Percentiles rank a stretch among this genome's conserved stretches.
These are phyloP conservation scores for Ostrea edulis DNA, from an alignment of 1,140 invertebrate species.

Conservation along the genomic window DNA sequence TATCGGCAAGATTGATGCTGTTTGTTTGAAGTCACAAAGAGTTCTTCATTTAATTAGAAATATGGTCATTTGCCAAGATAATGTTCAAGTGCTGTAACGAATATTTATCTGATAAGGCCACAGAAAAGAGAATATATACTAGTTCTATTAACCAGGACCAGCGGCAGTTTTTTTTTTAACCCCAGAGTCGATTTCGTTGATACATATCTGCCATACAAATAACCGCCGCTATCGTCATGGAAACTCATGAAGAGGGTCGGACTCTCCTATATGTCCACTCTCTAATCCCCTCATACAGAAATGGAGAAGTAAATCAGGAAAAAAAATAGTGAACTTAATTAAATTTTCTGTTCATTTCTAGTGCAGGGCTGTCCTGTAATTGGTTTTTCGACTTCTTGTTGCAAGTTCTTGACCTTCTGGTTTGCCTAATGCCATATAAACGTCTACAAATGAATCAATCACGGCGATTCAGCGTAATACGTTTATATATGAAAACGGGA, in stretches of 20 bases:
- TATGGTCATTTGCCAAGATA: slow-evolving; percentile 38
- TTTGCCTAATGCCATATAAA: background rate
- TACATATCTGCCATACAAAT: background rate
- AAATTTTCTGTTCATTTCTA: slow-evolving; percentile 2
- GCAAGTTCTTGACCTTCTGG: slow-evolving; percentile 4
- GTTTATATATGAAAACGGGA: background rate
- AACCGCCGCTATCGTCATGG: background rate
- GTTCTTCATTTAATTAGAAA: slow-evolving; percentile 33
- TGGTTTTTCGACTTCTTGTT: background rate
- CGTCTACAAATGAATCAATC: background rate
- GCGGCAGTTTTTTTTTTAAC: background rate
- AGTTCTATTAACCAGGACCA: background rate
- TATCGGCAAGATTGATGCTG: background rate
- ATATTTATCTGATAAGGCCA: slow-evolving; percentile 17
- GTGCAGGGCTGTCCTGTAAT: background rate
- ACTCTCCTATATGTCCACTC: background rate
- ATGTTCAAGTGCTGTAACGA: slow-evolving; percentile 38
- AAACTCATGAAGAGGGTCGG: background rate
- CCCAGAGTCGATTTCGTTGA: background rate
- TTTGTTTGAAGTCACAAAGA: slow-evolving; percentile 19
- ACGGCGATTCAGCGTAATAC: background rate
- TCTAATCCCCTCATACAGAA: background rate
- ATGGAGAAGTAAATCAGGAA: background rate
- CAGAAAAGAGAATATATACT: background rate
- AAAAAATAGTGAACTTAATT: slow-evolving; percentile 8